Conservation (phyloP, 37 sponge, comb jelly and placozoan species). For the Tethya wilhelma region DNA sequence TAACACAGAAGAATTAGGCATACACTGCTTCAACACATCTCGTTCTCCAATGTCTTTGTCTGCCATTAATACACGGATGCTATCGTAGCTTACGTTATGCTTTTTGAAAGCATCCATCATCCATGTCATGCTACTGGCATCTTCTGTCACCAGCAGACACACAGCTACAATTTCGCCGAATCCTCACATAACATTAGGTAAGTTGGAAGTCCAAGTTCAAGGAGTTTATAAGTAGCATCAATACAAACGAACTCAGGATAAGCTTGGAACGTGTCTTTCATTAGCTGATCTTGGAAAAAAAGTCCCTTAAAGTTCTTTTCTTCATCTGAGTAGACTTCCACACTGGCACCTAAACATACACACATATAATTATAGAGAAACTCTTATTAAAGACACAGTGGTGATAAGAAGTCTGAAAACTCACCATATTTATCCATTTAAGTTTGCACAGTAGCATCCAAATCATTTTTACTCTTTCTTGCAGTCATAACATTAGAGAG, state of each 20-base stretch:
- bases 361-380: too few species aligned
- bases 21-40: slow-evolving; percentile 12
- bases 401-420: too few species aligned
- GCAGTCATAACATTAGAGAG: too few species aligned
- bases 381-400: too few species aligned
- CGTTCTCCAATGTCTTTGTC: slow-evolving; percentile 70
- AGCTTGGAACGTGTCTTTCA: slow-evolving; percentile 40
- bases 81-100: slow-evolving; percentile 14
- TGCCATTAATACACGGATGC: slow-evolving; percentile 42
- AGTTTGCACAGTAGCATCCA: too few species aligned
- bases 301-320: slow-evolving; percentile 32
- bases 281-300: slow-evolving; percentile 34
- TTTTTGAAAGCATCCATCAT: slow-evolving; percentile 49
- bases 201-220: slow-evolving; percentile 27
- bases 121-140: slow-evolving; percentile 6
- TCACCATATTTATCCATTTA: too few species aligned
- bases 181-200: slow-evolving; percentile 31
- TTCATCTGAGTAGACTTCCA: slow-evolving; percentile 24
- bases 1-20: slow-evolving; percentile 33
- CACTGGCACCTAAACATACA: slow-evolving; percentile 54
- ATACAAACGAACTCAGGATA: slow-evolving; percentile 47
- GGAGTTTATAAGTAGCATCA: slow-evolving; percentile 52
- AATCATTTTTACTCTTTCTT: too few species aligned
- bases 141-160: slow-evolving; percentile 27
- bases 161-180: slow-evolving; percentile 35